Base-by-base conservation (phyloP, 2,888 invertebrate genomes). In the Chymomyza caudatula region DNA sequence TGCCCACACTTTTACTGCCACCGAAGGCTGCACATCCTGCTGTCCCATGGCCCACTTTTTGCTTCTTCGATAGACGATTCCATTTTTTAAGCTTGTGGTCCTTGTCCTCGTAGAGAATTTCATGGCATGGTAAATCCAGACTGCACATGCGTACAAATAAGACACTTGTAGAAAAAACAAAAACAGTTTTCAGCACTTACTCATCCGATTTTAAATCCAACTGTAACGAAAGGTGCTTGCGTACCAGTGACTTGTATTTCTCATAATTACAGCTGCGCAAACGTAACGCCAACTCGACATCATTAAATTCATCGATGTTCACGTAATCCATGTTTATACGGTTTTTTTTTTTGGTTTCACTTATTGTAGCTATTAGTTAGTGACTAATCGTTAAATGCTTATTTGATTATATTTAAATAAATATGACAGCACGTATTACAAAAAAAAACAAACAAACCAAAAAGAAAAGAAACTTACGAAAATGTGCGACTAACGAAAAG, bases 171-270 rank as follows among this genome's bases (percentile, higher is more conserved):
- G 6, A 42, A 23, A 37, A 37, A 23, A 64, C 29, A 63, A 22
- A 5, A 0, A 37, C 37, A 23, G 5, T 6, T 20, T 43, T 23
- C 29, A 20, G 8, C n/a, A 78, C 85, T 77, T 80, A 90, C 90
- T 90, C 90, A 76, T 90, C 90, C 94, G 91, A 96, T 83, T 95
- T 95, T 77, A 97, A 93, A 91, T 97, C 96, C 82, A 97, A 92
- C 84, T 96, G 94, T 91, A 97, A 97, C 8, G 97, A 97, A 87
- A 97, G 92, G 92, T 97, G 97, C 97, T 97, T 97, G 86, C 96
- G 94, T 81, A 97, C 96, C 87, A 97, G 92, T 25, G 95, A 96
- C 78, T 94, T 94, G 90, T 95, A 97, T 89, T 97, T 96, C 85
- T 97, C 97, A 63, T 94, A 93, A 92, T 96, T 95, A 88, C 95